Conservation (phyloP, 2,888 invertebrate genomes). For the Melieria crassipennis region DNA sequence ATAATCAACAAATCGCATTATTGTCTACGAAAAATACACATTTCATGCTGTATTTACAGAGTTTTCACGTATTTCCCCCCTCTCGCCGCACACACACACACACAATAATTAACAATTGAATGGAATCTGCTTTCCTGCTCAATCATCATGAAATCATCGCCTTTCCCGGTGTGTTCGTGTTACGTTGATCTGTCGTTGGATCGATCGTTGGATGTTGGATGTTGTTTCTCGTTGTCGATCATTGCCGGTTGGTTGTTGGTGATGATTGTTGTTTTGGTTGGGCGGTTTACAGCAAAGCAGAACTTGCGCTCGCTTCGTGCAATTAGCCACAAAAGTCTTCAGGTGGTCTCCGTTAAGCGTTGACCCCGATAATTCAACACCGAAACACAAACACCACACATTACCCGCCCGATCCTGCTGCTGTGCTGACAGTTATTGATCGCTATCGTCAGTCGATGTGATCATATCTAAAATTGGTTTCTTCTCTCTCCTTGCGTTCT, state of each 20-base stretch:
- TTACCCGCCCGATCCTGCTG: slow-evolving; percentile 2
- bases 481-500: not conserved
- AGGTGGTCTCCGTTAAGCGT: slow-evolving; percentile 31
- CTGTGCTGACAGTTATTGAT: slow-evolving; percentile 35
- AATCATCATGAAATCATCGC: slow-evolving; percentile 36
- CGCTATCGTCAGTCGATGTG: slow-evolving; percentile 27
- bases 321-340: slow-evolving; percentile 32
- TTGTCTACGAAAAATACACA: not conserved
- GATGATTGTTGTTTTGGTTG: not conserved
- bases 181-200: not conserved
- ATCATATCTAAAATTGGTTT: slow-evolving; percentile 30
- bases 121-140: slow-evolving; percentile 12
- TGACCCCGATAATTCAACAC: slow-evolving; percentile 27
- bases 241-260: not conserved
- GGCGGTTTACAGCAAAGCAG: not conserved
- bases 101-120: slow-evolving; percentile 18
- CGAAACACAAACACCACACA: too few relatives aligned
- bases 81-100: too few relatives aligned
- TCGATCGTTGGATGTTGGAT: not conserved
- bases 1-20: slow-evolving; percentile 12
- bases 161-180: slow-evolving; percentile 6
- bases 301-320: slow-evolving; percentile 21
- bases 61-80: slow-evolving; percentile 20
- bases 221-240: slow-evolving; percentile 7
- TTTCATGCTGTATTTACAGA: slow-evolving; percentile 23